Percentiles rank a stretch among this genome's conserved stretches.
Conservation (phyloP, 1,140 invertebrate species). For the Bombus sylvicola region DNA sequence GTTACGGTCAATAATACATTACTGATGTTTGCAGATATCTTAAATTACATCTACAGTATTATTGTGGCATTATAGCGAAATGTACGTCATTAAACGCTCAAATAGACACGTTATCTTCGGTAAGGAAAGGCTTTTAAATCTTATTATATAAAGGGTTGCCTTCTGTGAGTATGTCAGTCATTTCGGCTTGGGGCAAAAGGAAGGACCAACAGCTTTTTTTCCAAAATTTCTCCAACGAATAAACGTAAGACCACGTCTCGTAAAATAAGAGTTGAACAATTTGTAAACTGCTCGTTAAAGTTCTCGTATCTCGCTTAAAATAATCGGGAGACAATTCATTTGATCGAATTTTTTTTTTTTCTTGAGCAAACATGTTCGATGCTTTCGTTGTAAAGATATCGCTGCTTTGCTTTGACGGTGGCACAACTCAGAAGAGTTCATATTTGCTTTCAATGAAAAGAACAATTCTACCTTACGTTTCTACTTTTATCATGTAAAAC, state of each 20-base stretch:
- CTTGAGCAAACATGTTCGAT: neutral
- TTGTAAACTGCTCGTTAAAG: neutral
- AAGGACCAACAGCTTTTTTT: slow-evolving; percentile 13
- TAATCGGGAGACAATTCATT: neutral
- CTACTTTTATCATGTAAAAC: too few relatives aligned
- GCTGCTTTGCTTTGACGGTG: neutral
- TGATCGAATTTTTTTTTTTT: neutral
- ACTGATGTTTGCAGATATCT: slow-evolving; percentile 48
- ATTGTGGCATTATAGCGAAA: slow-evolving; percentile 30
- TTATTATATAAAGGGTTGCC: slow-evolving; percentile 57
- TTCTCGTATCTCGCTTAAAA: neutral
- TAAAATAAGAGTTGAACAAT: neutral
- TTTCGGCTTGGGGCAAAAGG: neutral
- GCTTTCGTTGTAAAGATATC: neutral
- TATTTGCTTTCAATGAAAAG: too few relatives aligned
- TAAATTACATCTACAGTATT: slow-evolving; percentile 12
- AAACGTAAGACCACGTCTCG: neutral
- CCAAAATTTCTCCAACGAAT: neutral
- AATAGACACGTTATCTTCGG: slow-evolving; percentile 28
- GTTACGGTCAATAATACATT: neutral
- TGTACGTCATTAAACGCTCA: slow-evolving; percentile 42
- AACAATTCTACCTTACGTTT: too few relatives aligned
- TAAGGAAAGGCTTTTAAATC: slow-evolving; percentile 20
- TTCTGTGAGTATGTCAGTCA: slow-evolving; percentile 14
- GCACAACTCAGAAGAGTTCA: neutral